Evolutionary conservation across 2,113 vertebrate genomes (phyloP), one percentile per base, ranked within the genome.

Genomic region (Colinus virginianus): DNA sequence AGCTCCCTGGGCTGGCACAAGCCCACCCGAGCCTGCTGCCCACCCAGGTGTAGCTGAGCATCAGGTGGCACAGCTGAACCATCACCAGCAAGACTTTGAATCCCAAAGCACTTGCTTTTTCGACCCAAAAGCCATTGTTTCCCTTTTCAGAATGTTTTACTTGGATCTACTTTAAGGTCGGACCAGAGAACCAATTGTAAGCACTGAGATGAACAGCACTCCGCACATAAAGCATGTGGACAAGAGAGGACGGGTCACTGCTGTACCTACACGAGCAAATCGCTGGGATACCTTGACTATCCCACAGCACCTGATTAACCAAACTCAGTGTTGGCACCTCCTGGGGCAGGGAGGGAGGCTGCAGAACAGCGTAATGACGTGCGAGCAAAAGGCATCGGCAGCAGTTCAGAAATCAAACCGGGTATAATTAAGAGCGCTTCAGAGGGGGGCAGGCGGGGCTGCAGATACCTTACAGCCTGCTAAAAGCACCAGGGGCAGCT

Each of bases 341-440:
- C 63, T 11, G 5, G 38, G 22, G 45, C 64, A 22, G 34, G 5
- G 56, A 28, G 58, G 23, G 40, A 12, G 28, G 11, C 11, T 30
- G 11, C 34, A 34, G 40, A 56, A 25, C 2, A 15, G 23, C 2
- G 1, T 3, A 19, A 14, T 34, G 18, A 19, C 1, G 20, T 14
- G 28, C 16, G 21, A 28, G 58, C 42, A 4, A 7, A 62, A 51
- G 32, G 26, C 32, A 13, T 51, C n/a, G 46, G 18, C 32, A 13
- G 34, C 7, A 23, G 3, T 10, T 30, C 12, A 43, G 59, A 46
- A 72, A 58, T 23, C 42, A 46, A 20, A 13, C 0, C 3, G 42
- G 48, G 68, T 8, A 6, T 13, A 13, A 58, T 4, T 30, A 8
- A 28, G n/a, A 21, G 38, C 2, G 13, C 7, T 38, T 3, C 2